Conservation (phyloP, 2,113 vertebrate genomes). For the Muntiacus muntjak region DNA sequence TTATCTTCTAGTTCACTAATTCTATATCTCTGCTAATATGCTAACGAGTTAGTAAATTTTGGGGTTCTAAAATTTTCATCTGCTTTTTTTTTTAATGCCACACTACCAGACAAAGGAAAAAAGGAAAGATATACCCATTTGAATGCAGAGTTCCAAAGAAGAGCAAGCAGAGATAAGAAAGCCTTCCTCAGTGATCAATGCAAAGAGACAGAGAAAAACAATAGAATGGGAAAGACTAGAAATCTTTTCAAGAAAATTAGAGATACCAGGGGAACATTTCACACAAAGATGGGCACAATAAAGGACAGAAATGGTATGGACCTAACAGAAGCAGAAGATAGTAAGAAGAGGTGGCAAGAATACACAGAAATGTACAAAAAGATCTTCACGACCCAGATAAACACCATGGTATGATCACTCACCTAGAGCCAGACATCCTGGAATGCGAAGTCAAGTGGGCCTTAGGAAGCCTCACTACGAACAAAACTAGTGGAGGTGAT, state of each 20-base stretch:
- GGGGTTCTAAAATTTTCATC: constrained; percentile 1
- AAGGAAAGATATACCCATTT: background rate
- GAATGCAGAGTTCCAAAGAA: background rate
- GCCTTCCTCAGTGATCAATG: background rate
- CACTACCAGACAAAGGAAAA: background rate
- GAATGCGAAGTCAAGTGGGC: background rate
- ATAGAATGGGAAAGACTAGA: background rate
- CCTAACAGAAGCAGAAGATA: background rate
- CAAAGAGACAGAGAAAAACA: background rate
- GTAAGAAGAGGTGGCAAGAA: background rate
- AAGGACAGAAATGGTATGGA: background rate
- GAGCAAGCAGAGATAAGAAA: background rate
- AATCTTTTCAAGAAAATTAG: background rate
- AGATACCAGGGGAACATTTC: background rate
- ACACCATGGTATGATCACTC: background rate
- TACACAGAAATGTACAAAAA: background rate
- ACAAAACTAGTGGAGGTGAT: background rate
- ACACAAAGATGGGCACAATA: background rate
- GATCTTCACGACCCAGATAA: background rate
- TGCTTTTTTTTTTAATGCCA: background rate
- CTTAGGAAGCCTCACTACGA: background rate
- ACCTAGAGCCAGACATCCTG: background rate
- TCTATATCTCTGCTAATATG: background rate
- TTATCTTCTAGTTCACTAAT: background rate
- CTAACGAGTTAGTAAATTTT: background rate